phyloP scores from a whole-genome alignment of 1,140 invertebrate species.

The Leptoteleia sp. region DNA sequence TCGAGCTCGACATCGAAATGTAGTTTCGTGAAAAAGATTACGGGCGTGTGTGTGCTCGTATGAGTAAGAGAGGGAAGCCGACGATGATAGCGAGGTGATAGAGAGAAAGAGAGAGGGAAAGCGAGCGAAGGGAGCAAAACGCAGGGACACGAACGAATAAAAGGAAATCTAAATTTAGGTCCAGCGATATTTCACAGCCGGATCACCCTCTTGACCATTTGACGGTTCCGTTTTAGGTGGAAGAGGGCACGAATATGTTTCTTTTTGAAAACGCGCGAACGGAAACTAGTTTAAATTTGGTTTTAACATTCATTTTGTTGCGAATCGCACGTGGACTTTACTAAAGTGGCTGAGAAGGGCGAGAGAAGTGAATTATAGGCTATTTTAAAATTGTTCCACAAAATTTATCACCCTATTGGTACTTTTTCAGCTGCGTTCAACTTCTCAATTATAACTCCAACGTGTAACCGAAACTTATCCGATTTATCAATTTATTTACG shows the following conservation, averaged over 20 bases:
- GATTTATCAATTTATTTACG: no score
- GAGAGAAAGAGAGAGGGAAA: no score
- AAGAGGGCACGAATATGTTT: constrained; percentile 29
- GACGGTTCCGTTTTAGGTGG: constrained; percentile 40
- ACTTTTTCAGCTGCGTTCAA: not conserved
- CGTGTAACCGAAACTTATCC: no score
- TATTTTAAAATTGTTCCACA: not conserved
- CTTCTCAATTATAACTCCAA: no score
- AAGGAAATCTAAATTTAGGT: constrained; percentile 60
- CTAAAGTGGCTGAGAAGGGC: not conserved
- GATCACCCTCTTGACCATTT: constrained; percentile 62
- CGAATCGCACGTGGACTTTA: constrained; percentile 4
- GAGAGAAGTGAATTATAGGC: no score
- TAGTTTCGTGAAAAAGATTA: constrained; percentile 59
- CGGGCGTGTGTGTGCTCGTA: constrained; percentile 10
- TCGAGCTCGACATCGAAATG: constrained; percentile 60
- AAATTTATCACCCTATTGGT: not conserved
- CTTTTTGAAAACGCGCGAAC: constrained; percentile 27
- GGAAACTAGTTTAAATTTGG: constrained; percentile 36
- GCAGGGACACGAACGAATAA: constrained; percentile 33
- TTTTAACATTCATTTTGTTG: constrained; percentile 36
- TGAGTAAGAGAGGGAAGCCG: no score
- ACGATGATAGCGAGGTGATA: no score
- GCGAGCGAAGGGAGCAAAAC: not conserved
- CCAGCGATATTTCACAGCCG: constrained; percentile 54